Conservation (phyloP, 2,113 vertebrate genomes). For the Dinomys branickii region DNA sequence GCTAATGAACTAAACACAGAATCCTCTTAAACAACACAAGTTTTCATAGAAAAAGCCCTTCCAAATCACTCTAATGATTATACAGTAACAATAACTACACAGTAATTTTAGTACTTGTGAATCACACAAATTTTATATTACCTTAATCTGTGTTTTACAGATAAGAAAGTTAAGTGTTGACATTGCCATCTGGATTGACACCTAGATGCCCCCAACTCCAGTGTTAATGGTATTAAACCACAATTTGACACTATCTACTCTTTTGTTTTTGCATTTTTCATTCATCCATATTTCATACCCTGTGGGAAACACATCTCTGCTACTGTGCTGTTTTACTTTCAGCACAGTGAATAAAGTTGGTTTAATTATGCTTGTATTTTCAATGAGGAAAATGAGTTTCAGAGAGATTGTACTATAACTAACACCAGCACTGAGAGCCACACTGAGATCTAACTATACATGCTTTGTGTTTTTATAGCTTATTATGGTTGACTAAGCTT, state of each 20-base stretch:
- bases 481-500: conserved; percentile 53
- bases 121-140: neutral
- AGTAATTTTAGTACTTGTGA: neutral
- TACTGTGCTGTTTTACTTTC: conserved; percentile 27
- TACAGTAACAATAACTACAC: neutral
- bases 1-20: neutral
- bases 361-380: conserved; percentile 50
- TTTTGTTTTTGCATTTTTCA: neutral
- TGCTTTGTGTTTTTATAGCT: conserved; percentile 26
- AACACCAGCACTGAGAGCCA: conserved; percentile 12
- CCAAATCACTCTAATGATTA: neutral
- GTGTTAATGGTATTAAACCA: neutral
- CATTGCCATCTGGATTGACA: neutral
- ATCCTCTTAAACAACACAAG: neutral
- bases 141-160: neutral
- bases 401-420: neutral
- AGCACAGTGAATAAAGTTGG: neutral
- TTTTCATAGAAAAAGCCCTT: neutral
- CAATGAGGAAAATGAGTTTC: conserved; percentile 49
- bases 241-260: neutral
- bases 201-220: neutral
- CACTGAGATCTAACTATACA: conserved; percentile 6
- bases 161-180: neutral
- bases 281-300: neutral
- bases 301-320: neutral